Percentiles rank a stretch among this genome's conserved stretches.
These are phyloP conservation scores for Sphaeramia orbicularis DNA, from an alignment of 2,797 vertebrate species.

Conservation along the genomic window DNA sequence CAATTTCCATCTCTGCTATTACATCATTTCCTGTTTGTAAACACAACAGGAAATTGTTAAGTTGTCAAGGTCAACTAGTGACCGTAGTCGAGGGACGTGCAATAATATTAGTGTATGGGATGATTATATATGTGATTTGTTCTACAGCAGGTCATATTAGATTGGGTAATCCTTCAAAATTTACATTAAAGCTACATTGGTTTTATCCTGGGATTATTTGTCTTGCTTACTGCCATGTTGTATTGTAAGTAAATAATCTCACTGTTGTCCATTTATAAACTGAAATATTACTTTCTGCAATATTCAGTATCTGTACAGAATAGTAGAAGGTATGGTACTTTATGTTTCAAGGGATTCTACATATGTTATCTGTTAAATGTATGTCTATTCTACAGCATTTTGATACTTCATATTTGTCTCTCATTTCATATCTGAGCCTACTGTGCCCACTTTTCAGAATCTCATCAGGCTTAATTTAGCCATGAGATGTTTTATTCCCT, in stretches of 20 bases:
- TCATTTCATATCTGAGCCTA: conserved; percentile 7
- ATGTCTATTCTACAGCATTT: no score
- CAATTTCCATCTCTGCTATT: conserved; percentile 68
- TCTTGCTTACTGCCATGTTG: neutral
- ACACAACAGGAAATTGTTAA: conserved; percentile 43
- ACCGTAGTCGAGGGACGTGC: conserved; percentile 2
- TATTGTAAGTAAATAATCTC: neutral
- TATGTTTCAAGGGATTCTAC: neutral
- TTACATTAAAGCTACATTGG: neutral
- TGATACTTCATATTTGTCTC: neutral
- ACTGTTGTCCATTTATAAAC: neutral
- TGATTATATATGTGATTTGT: conserved; percentile 7
- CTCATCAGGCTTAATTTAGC: conserved; percentile 37
- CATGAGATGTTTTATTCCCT: conserved; percentile 48
- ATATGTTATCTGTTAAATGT: neutral
- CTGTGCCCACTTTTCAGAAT: conserved; percentile 31
- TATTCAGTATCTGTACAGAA: neutral
- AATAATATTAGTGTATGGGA: neutral
- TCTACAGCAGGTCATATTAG: conserved; percentile 3
- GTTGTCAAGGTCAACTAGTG: conserved; percentile 57
- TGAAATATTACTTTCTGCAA: neutral
- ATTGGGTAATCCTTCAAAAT: conserved; percentile 5
- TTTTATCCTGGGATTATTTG: neutral
- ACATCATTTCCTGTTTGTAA: conserved; percentile 78
- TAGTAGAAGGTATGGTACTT: neutral